A percentile compares a stretch with the other conserved stretches of the same genome.
These are phyloP conservation scores for Encarsia formosa DNA, from an alignment of 2,888 invertebrate genomes.

Conservation along the genomic window DNA sequence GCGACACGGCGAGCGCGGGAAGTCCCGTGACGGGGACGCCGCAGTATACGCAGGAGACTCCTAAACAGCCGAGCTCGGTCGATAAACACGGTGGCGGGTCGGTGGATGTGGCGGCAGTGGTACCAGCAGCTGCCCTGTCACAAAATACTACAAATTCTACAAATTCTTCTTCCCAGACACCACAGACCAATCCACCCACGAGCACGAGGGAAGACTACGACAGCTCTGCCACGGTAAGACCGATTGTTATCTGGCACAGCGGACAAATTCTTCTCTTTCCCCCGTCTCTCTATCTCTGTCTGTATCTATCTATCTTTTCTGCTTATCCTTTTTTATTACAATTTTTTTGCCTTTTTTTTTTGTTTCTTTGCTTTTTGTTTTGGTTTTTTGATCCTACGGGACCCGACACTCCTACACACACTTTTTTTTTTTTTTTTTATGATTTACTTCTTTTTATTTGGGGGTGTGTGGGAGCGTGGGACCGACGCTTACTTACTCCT, in stretches of 20 bases:
- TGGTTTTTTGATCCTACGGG: neutral
- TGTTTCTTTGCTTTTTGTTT: neutral
- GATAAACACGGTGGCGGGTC: slow-evolving; percentile 29
- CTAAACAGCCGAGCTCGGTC: slow-evolving; percentile 35
- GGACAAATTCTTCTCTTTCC: slow-evolving; percentile 1
- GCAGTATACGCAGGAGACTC: slow-evolving; percentile 37
- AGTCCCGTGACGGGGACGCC: slow-evolving; percentile 51
- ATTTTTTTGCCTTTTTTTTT: neutral
- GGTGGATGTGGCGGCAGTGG: slow-evolving; percentile 42
- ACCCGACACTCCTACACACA: neutral
- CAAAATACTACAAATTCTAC: too few relatives aligned
- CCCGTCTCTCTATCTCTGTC: neutral
- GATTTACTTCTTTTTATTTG: too few relatives aligned
- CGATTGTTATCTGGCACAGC: slow-evolving; percentile 12
- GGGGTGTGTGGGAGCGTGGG: too few relatives aligned
- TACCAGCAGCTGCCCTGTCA: slow-evolving; percentile 39
- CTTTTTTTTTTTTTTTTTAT: neutral
- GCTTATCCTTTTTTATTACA: neutral
- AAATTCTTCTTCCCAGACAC: slow-evolving; percentile 40
- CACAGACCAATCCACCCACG: slow-evolving; percentile 36
- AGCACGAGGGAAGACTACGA: slow-evolving; percentile 55
- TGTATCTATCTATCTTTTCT: neutral
- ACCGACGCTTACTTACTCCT: too few relatives aligned
- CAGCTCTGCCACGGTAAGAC: slow-evolving; percentile 57
- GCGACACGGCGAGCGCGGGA: slow-evolving; percentile 66